Evolutionary conservation across 2,113 vertebrate species (phyloP).

Genomic region (Rhynchopsitta pachyrhyncha): DNA sequence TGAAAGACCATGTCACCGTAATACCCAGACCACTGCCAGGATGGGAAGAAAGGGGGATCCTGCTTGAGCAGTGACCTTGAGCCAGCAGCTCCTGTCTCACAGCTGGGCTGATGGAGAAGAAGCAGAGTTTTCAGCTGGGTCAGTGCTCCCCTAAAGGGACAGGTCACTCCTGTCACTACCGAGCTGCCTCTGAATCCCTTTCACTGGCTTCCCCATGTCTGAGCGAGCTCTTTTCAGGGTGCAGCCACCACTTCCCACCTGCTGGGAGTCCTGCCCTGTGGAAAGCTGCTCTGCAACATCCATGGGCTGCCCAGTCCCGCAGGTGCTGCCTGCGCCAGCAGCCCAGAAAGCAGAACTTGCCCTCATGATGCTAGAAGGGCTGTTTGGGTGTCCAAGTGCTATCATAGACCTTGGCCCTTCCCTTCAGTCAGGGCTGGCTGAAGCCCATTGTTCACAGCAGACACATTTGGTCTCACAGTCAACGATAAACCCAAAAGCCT

Average conservation of each 20-base stretch:
- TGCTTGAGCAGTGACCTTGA: background rate
- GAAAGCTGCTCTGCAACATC: accelerated
- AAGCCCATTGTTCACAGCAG: background rate
- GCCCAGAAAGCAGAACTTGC: background rate
- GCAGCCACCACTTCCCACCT: background rate
- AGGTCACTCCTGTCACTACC: background rate
- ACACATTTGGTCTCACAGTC: conserved; percentile 1
- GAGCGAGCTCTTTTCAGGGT: accelerated
- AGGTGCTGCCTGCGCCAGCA: background rate
- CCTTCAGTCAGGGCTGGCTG: background rate
- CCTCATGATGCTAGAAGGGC: background rate
- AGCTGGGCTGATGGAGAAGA: background rate
- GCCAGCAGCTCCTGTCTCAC: background rate
- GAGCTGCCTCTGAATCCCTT: background rate
- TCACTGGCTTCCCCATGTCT: accelerated
- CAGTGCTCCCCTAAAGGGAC: background rate
- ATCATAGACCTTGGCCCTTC: background rate
- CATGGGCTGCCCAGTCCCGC: accelerated
- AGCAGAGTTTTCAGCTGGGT: background rate
- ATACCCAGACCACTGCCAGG: background rate
- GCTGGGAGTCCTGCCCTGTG: accelerated
- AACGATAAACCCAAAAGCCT: conserved; percentile 9
- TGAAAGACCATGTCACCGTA: background rate
- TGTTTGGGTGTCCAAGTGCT: background rate
- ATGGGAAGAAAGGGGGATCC: background rate